Percentiles rank a stretch among this genome's conserved stretches.
Conservation (phyloP, 1,140 invertebrate species). For the Lucilia sericata region DNA sequence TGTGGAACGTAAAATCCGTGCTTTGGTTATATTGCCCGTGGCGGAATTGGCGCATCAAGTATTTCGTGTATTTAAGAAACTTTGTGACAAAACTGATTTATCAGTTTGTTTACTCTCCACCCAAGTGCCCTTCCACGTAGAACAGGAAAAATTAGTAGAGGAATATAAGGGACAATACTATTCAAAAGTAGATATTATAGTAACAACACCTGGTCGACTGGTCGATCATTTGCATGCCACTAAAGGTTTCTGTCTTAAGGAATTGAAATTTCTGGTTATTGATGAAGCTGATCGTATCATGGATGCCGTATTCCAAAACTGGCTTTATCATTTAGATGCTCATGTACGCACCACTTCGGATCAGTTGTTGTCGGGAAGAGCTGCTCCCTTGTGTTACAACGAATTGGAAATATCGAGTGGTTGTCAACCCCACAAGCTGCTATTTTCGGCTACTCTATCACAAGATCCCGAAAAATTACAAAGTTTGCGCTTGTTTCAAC, state of each 20-base stretch:
- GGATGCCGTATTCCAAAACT: slow-evolving; percentile 90
- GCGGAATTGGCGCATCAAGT: slow-evolving; percentile 93
- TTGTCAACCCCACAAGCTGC: slow-evolving; percentile 83
- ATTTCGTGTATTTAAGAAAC: slow-evolving; percentile 83
- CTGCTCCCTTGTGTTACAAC: slow-evolving; percentile 58
- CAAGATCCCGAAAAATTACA: slow-evolving; percentile 96
- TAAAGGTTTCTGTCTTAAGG: slow-evolving; percentile 83
- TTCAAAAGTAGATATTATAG: slow-evolving; percentile 86
- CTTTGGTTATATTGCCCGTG: slow-evolving; percentile 91
- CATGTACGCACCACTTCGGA: slow-evolving; percentile 69
- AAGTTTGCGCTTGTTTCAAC: slow-evolving; percentile 88
- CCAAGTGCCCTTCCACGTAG: slow-evolving; percentile 77
- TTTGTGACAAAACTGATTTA: slow-evolving; percentile 78
- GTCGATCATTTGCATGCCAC: slow-evolving; percentile 93
- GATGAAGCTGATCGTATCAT: slow-evolving; percentile 97
- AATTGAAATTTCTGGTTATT: slow-evolving; percentile 88
- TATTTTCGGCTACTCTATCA: slow-evolving; percentile 96
- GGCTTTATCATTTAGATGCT: slow-evolving; percentile 80
- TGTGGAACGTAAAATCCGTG: slow-evolving; percentile 76
- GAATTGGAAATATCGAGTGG: slow-evolving; percentile 52
- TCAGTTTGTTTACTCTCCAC: slow-evolving; percentile 82
- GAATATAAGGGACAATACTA: slow-evolving; percentile 71
- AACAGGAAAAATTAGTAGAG: slow-evolving; percentile 81
- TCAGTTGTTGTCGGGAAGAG: slow-evolving; percentile 56
- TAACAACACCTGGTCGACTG: slow-evolving; percentile 93